Percentiles rank a stretch among this genome's conserved stretches.
Conservation (phyloP, 1,140 invertebrate genomes). For the Aricia agestis region DNA sequence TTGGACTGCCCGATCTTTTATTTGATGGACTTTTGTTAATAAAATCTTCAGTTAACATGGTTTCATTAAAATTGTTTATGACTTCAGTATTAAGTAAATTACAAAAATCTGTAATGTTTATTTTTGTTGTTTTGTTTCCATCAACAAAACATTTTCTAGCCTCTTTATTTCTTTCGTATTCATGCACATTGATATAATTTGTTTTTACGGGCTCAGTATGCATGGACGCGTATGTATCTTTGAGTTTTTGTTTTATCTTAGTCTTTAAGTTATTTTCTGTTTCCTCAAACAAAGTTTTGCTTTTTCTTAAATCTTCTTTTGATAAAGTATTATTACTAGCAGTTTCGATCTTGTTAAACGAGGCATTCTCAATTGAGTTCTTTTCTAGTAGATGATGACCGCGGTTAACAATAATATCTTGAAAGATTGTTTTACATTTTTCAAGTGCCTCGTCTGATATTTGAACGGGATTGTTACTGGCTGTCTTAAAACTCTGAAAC, state of each 20-base stretch:
- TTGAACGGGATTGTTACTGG: slow-evolving; percentile 37
- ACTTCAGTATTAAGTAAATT: slow-evolving; percentile 54
- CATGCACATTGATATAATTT: slow-evolving; percentile 15
- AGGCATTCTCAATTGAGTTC: background rate
- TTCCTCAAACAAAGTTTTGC: slow-evolving; percentile 32
- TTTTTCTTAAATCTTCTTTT: slow-evolving; percentile 35
- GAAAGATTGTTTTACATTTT: slow-evolving; percentile 46
- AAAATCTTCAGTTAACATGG: slow-evolving; percentile 57
- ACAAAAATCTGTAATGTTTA: slow-evolving; percentile 30
- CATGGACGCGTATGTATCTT: background rate
- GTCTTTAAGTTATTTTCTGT: background rate
- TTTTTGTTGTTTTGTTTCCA: background rate
- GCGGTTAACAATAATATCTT: slow-evolving; percentile 25
- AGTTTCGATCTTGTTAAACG: background rate
- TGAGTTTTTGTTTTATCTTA: background rate
- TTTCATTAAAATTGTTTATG: slow-evolving; percentile 55
- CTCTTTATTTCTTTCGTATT: background rate
- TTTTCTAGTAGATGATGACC: background rate
- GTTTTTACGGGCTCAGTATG: background rate
- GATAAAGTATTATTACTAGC: slow-evolving; percentile 27
- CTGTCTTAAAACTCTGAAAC: slow-evolving; percentile 39
- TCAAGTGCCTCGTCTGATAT: slow-evolving; percentile 52
- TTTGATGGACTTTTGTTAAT: slow-evolving; percentile 34
- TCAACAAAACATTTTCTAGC: background rate
- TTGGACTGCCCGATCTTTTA: slow-evolving; percentile 65